Percentiles rank a stretch among this genome's conserved stretches.
Evolutionary conservation across 2,113 vertebrate genomes (phyloP).

Genomic region (Mohoua ochrocephala): DNA sequence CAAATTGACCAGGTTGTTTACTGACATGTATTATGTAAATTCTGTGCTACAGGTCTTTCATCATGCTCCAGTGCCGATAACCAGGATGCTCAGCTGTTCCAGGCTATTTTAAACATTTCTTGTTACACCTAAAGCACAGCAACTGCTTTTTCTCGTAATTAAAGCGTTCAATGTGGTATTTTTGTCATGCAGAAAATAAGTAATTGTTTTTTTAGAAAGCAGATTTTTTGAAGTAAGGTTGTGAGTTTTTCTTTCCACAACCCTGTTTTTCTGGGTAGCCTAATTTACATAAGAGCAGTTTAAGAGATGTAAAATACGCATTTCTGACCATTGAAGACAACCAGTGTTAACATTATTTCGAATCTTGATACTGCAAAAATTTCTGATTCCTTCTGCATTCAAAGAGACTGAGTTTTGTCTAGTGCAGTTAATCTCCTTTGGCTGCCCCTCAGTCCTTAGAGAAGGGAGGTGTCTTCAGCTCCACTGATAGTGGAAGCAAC

Average conservation of each 20-base stretch:
- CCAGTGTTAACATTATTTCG: background rate
- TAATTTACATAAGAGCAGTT: background rate
- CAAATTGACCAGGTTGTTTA: background rate
- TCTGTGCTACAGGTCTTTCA: background rate
- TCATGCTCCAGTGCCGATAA: background rate
- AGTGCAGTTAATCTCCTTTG: background rate
- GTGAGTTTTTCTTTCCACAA: background rate
- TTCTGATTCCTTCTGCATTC: background rate
- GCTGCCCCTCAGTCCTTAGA: background rate
- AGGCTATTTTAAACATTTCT: background rate
- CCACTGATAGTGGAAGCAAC: background rate
- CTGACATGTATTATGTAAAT: background rate
- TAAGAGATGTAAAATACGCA: background rate
- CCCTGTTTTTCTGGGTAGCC: background rate
- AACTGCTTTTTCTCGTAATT: background rate
- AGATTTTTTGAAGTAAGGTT: background rate
- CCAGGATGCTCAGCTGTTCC: background rate
- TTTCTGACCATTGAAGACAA: background rate
- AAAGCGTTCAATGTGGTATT: background rate
- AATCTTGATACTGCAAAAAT: background rate
- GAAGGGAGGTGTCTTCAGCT: background rate
- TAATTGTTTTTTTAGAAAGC: background rate
- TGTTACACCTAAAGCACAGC: background rate
- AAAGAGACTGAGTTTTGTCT: background rate
- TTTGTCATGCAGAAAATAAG: background rate